phyloP scores from a whole-genome alignment of 1,140 invertebrate genomes.

The Lysiphlebus fabarum region DNA sequence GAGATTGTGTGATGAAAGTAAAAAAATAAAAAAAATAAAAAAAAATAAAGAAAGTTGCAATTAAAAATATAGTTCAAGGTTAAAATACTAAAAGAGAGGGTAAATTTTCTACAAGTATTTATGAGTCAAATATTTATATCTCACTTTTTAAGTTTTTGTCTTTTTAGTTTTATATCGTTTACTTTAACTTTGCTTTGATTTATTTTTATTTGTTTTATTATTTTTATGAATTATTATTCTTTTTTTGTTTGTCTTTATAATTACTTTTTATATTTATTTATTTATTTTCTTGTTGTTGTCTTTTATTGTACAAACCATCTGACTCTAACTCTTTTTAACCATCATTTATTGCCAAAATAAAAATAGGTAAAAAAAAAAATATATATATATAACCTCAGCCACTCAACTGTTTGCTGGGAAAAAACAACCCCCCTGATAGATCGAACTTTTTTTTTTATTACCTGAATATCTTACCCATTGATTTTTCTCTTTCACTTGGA shows the following conservation, averaged over 20 bases:
- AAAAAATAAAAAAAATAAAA: conserved; percentile 28
- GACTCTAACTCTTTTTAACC: no score
- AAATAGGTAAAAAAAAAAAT: background rate
- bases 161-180: background rate
- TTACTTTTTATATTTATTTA: background rate
- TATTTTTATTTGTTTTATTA: background rate
- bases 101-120: conserved; percentile 30
- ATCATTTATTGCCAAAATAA: background rate
- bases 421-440: conserved; percentile 15
- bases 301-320: no score
- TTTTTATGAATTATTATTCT: background rate
- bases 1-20: conserved; percentile 31
- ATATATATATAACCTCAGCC: background rate
- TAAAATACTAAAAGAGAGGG: conserved; percentile 35
- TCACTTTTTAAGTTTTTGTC: conserved; percentile 24
- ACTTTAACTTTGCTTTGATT: no score
- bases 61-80: conserved; percentile 58
- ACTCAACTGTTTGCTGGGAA: conserved; percentile 1
- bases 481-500: conserved; percentile 28
- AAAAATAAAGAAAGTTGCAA: conserved; percentile 41
- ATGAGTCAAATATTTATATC: conserved; percentile 16
- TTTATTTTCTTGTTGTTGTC: background rate
- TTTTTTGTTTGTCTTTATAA: background rate
- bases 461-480: background rate
- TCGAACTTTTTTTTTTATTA: conserved; percentile 16